Evolutionary conservation across 2,113 vertebrate genomes (phyloP), one percentile per base, ranked within the genome.

Genomic region (Noturus placidus): DNA sequence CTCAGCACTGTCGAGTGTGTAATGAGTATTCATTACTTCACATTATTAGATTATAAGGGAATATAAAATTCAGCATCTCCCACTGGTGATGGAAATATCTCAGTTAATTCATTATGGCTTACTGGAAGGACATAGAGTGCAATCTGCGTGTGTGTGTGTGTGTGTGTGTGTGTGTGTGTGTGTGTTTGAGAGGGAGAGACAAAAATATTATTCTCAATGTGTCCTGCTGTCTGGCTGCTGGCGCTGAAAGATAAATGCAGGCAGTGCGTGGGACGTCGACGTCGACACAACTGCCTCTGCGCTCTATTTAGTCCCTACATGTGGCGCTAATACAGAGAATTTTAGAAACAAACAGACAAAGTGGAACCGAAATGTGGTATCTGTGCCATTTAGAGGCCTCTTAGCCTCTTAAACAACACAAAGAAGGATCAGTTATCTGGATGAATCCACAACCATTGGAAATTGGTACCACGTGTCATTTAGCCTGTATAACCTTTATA

Each of bases 1-100:
- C 50, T 15, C 25, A 15, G 76, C 10, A 7, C 22, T 80, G 76
- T 61, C 59, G 46, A 25, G 63, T 52, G 42, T 56, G 5, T 86
- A 80, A 86, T 86, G 85, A 69, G 76, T 79, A 38, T 80, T 86
- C 85, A 86, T 80, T 79, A 79, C n/a, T 79, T 33, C 76, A 86
- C 85, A 54, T 86, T 86, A 86, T 79, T 79, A 54, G 85, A 74
- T 79, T 65, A 86, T 46, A 78, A 52, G 56, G 78, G 72, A 56
- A 57, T 80, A 56, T 56, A 63, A 86, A 61, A 78, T 25, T 69
- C 82, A 69, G 46, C 2, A 30, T 30, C 72, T 86, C 76, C 76
- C 74, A 35, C 76, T 35, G 85, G 52, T 79, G 85, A 63, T 65
- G 76, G 57, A 52, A 78, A 85, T 74, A 56, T 85, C 54, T 74